These are phyloP conservation scores for Rhinolophus ferrumequinum DNA, from an alignment of 2,113 vertebrate genomes.

Conservation along the genomic window DNA sequence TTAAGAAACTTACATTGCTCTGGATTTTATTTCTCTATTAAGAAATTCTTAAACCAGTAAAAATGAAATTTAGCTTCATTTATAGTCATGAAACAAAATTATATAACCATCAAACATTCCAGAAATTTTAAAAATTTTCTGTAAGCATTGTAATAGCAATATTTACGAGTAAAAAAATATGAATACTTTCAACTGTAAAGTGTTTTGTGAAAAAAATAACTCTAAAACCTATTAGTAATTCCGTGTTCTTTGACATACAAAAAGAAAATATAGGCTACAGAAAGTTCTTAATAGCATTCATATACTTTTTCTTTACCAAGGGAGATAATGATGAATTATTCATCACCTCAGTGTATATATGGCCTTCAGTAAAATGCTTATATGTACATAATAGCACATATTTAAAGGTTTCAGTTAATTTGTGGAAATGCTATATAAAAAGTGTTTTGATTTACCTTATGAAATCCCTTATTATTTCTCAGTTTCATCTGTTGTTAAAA, in stretches of 20 bases:
- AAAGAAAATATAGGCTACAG: not conserved
- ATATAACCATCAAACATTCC: not conserved
- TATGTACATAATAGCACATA: not conserved
- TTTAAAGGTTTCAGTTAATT: not conserved
- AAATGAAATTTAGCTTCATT: not conserved
- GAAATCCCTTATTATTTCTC: not conserved
- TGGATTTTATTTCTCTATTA: not conserved
- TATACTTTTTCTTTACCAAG: not conserved
- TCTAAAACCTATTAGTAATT: not conserved
- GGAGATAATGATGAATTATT: not conserved
- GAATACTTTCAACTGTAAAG: not conserved
- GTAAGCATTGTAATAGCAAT: not conserved
- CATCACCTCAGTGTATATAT: not conserved
- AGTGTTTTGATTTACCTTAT: not conserved
- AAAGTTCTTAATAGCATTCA: not conserved
- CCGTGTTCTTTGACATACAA: not conserved
- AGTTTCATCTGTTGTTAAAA: not conserved
- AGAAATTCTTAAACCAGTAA: not conserved
- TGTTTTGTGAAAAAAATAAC: not conserved
- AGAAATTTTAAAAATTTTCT: not conserved
- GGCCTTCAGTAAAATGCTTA: not conserved
- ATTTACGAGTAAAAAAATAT: not conserved
- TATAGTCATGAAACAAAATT: not conserved
- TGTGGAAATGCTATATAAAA: not conserved
- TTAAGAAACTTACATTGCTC: not conserved